Percentiles rank a stretch among this genome's conserved stretches.
These are phyloP conservation scores for Nephrotoma guestfalica DNA, from an alignment of 2,888 invertebrate genomes.

Conservation along the genomic window DNA sequence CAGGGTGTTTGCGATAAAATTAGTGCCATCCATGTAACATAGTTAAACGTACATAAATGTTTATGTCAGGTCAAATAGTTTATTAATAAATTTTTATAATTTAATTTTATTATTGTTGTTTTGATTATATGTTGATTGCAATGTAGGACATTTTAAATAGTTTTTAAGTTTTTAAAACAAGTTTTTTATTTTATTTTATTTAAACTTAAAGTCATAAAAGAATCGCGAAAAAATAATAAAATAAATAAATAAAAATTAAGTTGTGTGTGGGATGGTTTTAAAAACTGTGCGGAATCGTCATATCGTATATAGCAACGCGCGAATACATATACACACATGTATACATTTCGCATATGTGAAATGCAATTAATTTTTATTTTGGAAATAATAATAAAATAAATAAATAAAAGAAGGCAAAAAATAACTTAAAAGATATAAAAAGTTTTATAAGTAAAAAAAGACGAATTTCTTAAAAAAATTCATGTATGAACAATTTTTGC, in stretches of 20 bases:
- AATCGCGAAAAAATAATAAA: not conserved
- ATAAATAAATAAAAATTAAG: not conserved
- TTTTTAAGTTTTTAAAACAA: not conserved
- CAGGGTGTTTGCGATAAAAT: not conserved
- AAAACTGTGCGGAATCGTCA: not conserved
- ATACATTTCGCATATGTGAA: not conserved
- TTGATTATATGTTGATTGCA: not conserved
- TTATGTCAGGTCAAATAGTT: not conserved
- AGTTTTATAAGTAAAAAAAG: not conserved
- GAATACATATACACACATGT: not conserved
- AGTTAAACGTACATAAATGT: not conserved
- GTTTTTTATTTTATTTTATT: not conserved
- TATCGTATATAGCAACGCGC: not conserved
- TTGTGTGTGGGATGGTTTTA: not conserved
- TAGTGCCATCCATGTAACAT: not conserved
- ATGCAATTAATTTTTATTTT: not conserved
- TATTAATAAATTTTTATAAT: not conserved
- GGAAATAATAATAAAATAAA: not conserved
- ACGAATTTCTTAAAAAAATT: not conserved
- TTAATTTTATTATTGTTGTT: not conserved
- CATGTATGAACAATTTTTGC: not conserved
- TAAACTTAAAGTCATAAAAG: not conserved
- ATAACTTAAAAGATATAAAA: not conserved
- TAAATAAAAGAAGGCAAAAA: not conserved
- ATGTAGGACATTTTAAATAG: not conserved